phyloP scores from a whole-genome alignment of 2,888 invertebrate genomes.

The Orchesellides sinensis region DNA sequence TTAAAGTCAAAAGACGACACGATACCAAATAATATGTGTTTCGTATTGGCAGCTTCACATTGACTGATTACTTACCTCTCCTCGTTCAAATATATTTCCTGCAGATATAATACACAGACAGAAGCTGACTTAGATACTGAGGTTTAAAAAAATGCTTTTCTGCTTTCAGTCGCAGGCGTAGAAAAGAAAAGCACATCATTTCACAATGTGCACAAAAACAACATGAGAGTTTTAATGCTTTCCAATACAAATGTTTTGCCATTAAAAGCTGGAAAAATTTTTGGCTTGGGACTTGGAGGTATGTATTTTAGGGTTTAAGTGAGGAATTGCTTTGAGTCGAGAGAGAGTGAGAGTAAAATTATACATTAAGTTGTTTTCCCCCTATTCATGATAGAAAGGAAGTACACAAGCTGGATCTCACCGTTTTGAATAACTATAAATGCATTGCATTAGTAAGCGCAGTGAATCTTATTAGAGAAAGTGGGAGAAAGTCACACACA shows the following conservation, averaged over 20 bases:
- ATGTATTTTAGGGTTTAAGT: neutral
- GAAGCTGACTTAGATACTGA: too few species aligned
- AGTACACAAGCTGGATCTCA: constrained; percentile 2
- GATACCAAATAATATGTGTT: too few species aligned
- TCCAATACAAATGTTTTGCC: neutral
- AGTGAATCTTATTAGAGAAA: constrained; percentile 65
- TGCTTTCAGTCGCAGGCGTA: too few species aligned
- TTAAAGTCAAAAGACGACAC: neutral
- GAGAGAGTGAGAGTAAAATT: neutral
- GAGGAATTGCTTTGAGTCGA: neutral
- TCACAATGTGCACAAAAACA: too few species aligned
- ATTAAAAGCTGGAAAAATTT: neutral
- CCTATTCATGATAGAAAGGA: neutral
- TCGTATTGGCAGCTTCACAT: too few species aligned
- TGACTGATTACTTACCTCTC: too few species aligned
- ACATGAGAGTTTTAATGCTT: too few species aligned
- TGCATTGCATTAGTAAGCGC: constrained; percentile 59
- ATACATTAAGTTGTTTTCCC: neutral
- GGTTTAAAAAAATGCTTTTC: too few species aligned
- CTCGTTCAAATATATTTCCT: too few species aligned
- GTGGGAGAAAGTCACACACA: constrained; percentile 69
- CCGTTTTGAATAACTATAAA: constrained; percentile 48
- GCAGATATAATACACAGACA: too few species aligned
- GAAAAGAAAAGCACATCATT: too few species aligned
- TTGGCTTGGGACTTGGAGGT: neutral